These are phyloP conservation scores for Perizoma affinitatum DNA, from an alignment of 2,888 invertebrate genomes.

Conservation along the genomic window DNA sequence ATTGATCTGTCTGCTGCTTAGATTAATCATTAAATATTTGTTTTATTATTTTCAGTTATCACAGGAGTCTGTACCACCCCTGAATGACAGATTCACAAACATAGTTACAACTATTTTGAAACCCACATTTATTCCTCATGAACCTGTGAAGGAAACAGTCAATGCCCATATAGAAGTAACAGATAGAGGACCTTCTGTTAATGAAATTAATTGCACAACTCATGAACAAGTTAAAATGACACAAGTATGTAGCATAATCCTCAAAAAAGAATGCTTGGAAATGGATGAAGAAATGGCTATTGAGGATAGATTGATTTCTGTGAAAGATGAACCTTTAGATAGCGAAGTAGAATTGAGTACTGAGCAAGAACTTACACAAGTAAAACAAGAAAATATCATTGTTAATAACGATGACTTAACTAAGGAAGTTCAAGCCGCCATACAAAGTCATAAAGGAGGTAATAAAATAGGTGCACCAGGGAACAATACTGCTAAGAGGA, in stretches of 20 bases:
- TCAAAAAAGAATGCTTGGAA: conserved; percentile 8
- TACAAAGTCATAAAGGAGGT: conserved; percentile 1
- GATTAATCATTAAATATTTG: neutral
- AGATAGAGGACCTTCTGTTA: neutral
- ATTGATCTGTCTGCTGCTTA: no score
- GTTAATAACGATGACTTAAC: neutral
- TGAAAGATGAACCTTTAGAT: conserved; percentile 13
- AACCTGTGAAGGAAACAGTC: no score
- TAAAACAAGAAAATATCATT: neutral
- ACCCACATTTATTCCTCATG: conserved; percentile 4
- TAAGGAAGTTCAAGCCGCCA: neutral
- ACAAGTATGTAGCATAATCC: neutral
- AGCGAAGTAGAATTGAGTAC: neutral
- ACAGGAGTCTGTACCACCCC: conserved; percentile 1
- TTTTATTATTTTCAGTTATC: conserved; percentile 19
- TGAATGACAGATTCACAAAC: conserved; percentile 6
- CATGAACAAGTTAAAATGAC: neutral
- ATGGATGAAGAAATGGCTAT: conserved; percentile 8
- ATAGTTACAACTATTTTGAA: conserved; percentile 9
- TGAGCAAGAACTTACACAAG: neutral
- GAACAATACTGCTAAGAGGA: no score
- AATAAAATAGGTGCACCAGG: neutral
- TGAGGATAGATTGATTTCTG: conserved; percentile 2
- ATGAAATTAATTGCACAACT: neutral
- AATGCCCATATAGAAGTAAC: neutral